phyloP scores from a whole-genome alignment of 2,888 invertebrate genomes.

The Luffia ferchaultella region DNA sequence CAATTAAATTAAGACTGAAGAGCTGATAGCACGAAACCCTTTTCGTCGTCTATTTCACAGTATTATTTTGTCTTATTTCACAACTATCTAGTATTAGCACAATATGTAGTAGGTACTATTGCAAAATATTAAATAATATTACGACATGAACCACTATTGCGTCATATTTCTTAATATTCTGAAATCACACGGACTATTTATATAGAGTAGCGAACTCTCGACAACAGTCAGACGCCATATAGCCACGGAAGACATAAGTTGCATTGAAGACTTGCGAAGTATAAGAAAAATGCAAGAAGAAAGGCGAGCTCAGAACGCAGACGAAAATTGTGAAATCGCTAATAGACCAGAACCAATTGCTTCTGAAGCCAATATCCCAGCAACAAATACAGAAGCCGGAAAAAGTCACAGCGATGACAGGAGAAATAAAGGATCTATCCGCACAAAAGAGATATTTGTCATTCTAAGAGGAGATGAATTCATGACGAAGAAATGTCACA shows the following conservation, averaged over 20 bases:
- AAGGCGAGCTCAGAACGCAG: background rate
- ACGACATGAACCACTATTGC: background rate
- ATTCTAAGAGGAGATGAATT: background rate
- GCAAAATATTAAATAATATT: background rate
- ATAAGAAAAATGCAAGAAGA: constrained; percentile 4
- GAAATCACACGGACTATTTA: background rate
- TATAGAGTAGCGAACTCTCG: background rate
- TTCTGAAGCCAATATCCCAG: background rate
- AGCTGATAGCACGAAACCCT: too few relatives aligned
- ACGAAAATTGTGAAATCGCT: background rate
- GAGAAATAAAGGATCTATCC: constrained; percentile 10
- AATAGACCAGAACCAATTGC: background rate
- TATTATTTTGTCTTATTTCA: too few relatives aligned
- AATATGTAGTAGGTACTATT: too few relatives aligned
- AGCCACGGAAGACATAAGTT: too few relatives aligned
- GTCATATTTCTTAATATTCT: background rate
- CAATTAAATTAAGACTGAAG: too few relatives aligned
- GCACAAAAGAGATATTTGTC: background rate
- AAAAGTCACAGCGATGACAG: constrained; percentile 8
- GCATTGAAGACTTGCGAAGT: too few relatives aligned
- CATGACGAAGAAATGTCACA: background rate
- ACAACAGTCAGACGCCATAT: background rate
- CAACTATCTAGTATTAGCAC: too few relatives aligned
- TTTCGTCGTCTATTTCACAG: too few relatives aligned
- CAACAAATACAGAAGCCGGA: too few relatives aligned